Evolutionary conservation across 64 coral and sea anemone species (phyloP).

Genomic region (Montipora sp.): DNA sequence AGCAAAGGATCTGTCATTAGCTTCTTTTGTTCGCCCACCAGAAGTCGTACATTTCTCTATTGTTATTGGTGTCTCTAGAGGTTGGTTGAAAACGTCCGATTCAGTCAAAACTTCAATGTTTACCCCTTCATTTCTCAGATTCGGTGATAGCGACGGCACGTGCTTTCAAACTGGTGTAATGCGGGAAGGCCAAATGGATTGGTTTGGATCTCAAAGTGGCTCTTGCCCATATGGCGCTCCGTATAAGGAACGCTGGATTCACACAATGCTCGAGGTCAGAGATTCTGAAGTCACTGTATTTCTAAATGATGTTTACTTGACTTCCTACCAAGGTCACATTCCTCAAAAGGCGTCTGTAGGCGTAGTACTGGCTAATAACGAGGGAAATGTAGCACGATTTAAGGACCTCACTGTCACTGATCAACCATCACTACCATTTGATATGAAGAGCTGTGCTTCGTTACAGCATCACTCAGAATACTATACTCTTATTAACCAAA

Average conservation of each 20-base stretch:
- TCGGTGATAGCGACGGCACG: neutral
- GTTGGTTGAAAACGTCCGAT: no score
- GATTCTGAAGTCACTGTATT: constrained; percentile 16
- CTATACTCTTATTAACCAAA: constrained; percentile 16
- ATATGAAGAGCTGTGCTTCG: constrained; percentile 1
- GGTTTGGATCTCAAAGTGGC: constrained; percentile 17
- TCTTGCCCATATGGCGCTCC: constrained; percentile 25
- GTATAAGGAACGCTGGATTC: constrained; percentile 3
- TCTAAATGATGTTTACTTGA: neutral
- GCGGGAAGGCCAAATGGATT: neutral
- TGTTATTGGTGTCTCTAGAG: no score
- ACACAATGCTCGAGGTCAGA: neutral
- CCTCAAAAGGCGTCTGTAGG: constrained; percentile 4
- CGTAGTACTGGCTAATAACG: neutral
- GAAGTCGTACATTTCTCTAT: no score
- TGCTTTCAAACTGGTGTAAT: constrained; percentile 30
- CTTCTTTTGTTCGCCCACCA: no score
- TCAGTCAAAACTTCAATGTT: neutral
- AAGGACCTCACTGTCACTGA: constrained; percentile 24
- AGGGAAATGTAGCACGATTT: neutral
- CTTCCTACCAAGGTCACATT: neutral
- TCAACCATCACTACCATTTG: neutral
- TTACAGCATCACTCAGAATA: neutral
- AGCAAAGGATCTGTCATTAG: no score
- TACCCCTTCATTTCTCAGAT: neutral